Evolutionary conservation across 2,797 vertebrate species (phyloP), one percentile per base, ranked within the genome.

Genomic region (Channa striata): DNA sequence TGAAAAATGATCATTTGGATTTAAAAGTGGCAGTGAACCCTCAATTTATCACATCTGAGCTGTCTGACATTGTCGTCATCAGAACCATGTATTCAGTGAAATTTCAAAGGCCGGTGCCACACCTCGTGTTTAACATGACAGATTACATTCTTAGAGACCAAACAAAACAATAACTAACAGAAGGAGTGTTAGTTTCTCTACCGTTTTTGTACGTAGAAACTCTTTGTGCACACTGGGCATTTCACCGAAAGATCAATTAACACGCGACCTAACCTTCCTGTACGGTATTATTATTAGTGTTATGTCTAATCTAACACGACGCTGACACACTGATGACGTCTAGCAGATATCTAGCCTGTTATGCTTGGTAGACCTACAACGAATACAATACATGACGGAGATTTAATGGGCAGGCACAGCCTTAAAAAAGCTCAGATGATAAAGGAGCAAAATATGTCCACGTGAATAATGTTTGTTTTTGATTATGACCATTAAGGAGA

Each of bases 401-500:
- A 62, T 49, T 39, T 1, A 62, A 65, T 21, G 33, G 30, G 10
- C 51, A 19, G 0, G 8, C 13, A 12, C 1, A 4, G 0, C 36
- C 16, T 16, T 16, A 4, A 8, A 30, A 11, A 46, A 17, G 6
- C 46, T 3, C 1, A 17, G 17, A 10, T 1, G 21, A 65, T 7
- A 19, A 57, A 47, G 40, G 25, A 8, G 19, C 8, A 14, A 47
- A n/a, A 13, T 6, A 5, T 37, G 46, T 21, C 16, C 12, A 11
- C 17, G 3, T 40, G 21, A 53, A 19, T 49, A 53, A 17, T 17
- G 47, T 67, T 68, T 76, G 20, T 52, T 68, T 68, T 51, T 60
- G 17, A 74, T 54, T 13, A 0, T 16, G 56, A 33, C 40, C 51
- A 36, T 52, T 72, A 20, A 11, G 37, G 6, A 3, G 17, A 21